Conservation (phyloP, 2,113 vertebrate genomes). For the Charadrius vociferus region DNA sequence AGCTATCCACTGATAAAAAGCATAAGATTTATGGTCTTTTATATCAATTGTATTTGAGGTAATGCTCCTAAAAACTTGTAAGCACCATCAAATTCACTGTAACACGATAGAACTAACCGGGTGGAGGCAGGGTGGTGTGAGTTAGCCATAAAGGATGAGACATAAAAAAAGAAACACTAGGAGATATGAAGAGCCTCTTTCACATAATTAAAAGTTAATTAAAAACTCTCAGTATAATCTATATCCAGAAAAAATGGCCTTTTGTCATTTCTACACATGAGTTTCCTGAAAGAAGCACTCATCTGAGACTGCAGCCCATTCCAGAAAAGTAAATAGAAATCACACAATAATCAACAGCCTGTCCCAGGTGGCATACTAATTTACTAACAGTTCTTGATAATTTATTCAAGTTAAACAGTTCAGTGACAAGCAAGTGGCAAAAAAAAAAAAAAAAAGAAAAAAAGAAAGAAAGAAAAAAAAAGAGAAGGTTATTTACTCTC, state of each 20-base stretch:
- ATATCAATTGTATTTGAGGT: not conserved
- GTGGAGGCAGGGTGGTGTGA: not conserved
- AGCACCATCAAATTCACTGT: not conserved
- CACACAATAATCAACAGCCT: not conserved
- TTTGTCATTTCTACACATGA: constrained; percentile 20
- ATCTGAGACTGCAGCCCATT: constrained; percentile 17
- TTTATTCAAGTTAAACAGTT: constrained; percentile 17
- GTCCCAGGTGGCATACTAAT: constrained; percentile 3
- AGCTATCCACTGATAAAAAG: not conserved
- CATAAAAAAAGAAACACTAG: not conserved
- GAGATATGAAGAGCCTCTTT: not conserved
- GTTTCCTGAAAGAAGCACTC: constrained; percentile 26
- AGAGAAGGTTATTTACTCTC: not conserved
- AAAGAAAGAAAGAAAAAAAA: not conserved
- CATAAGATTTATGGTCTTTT: not conserved
- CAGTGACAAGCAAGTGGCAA: not conserved
- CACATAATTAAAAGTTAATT: constrained; percentile 45
- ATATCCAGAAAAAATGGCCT: not conserved
- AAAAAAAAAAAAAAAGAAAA: not conserved
- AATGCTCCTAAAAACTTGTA: not conserved
- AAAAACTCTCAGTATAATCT: not conserved
- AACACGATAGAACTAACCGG: not conserved
- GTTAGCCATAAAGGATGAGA: not conserved
- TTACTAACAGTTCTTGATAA: not conserved
- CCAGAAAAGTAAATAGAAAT: constrained; percentile 25